Evolutionary conservation across 2,888 invertebrate species (phyloP), one percentile per base, ranked within the genome.

Genomic region (Tetranychus truncatus): DNA sequence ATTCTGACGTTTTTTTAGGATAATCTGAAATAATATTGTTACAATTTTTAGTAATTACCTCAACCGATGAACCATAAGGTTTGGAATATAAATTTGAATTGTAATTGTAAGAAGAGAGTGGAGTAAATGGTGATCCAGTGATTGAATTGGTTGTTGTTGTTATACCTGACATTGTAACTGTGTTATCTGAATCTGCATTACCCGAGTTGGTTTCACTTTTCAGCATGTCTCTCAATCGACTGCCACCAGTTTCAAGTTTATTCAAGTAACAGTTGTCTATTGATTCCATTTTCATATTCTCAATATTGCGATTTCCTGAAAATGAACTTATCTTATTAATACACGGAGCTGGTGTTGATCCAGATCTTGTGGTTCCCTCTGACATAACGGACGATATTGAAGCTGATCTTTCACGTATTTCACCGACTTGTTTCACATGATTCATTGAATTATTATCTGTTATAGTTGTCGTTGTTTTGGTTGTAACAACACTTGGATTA

Each of bases 371-470:
- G 7, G 20, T 20, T 6, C 66, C 66, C 11, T 69, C 69, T 11
- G 69, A 69, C 5, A 24, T n/a, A 11, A 69, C 11, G 18, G 69
- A 69, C 20, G 69, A 69, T 20, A 69, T 69, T 11, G 69, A 69
- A 8, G 69, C 69, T 20, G 69, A 69, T 69, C 69, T n/a, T 21
- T 69, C 69, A 11, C 69, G 69, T 6, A 20, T 69, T 11, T 69
- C 69, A 11, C 69, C 21, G 1, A 20, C 21, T 24, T 11, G 21
- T 6, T 11, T 69, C 3, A 11, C 11, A 69, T 69, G 69, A n/a
- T 55, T 55, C 3, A 5, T 55, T 15, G 55, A 15, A 55, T 7
- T 15, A 55, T 15, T 55, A 55, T 2, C 55, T 15, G 55, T 15
- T 55, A 15, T 7, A 9, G 55, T 15, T 55, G 55, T 2, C 55